Evolutionary conservation across 2,797 vertebrate species (phyloP), one percentile per base, ranked within the genome.

Genomic region (Cynopterus sphinx): DNA sequence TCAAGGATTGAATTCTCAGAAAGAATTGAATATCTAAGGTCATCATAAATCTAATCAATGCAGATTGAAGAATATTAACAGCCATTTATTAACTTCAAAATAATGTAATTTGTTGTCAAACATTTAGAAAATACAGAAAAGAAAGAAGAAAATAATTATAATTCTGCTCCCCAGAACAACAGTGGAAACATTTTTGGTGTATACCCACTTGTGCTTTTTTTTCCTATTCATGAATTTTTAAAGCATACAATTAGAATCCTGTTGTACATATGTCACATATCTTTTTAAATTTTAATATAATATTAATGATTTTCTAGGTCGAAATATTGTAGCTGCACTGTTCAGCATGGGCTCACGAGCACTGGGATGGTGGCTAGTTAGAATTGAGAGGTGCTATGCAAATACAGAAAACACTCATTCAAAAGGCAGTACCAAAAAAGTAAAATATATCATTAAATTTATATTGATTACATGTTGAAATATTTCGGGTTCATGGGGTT

Each of bases 251-350:
- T 94, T 94, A 49, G 63, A 92, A 74, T 83, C 26, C 53, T 65
- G 33, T 17, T 68, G 6, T 74, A 94, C 19, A 39, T 41, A 63
- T 19, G 31, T 89, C 63, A n/a, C 71, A 46, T 41, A 59, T 85
- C 19, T 90, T 95, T 93, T 95, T 13, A 71, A 79, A 41, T 71
- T 90, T 92, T 94, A 68, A 63, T 63, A 26, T 78, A 89, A 87
- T 74, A 49, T 75, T 79, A 61, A 83, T 92, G 87, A 36, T 70
- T 78, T 63, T 82, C 73, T 67, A 31, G 49, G 15, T 11, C 63
- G 61, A 63, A 79, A 63, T 53, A 24, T 77, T 55, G 9, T 53
- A 57, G 75, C 57, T 65, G 28, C 28, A 22, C 33, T 36, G 9
- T 57, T 83, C 67, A 90, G 55, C 59, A 16, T 39, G 43, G 31